phyloP scores from a whole-genome alignment of 2,797 vertebrate genomes.

The Myripristis murdjan region DNA sequence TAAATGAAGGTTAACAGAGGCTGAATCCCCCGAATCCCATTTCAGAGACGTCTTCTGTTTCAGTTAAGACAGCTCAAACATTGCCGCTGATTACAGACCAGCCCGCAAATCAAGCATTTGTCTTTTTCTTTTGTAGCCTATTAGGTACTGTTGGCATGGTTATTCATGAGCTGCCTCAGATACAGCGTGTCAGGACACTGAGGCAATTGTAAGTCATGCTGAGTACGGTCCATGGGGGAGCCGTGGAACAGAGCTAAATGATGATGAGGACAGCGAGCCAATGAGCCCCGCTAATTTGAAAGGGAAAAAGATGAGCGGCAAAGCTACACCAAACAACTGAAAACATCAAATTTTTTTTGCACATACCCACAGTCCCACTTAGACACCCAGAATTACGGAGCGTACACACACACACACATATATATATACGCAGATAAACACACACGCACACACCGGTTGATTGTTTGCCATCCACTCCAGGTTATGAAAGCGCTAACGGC shows the following conservation, averaged over 20 bases:
- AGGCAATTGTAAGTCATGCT: conserved; percentile 57
- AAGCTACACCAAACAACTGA: conserved; percentile 17
- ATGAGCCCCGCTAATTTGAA: conserved; percentile 56
- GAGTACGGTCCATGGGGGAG: conserved; percentile 61
- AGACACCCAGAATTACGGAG: not conserved
- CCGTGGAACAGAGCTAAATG: conserved; percentile 60
- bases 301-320: conserved; percentile 23
- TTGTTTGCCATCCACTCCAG: conserved; percentile 40
- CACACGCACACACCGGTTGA: conserved; percentile 4
- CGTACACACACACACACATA: not conserved
- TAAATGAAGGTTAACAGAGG: conserved; percentile 53
- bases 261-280: conserved; percentile 53
- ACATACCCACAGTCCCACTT: not conserved
- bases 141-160: conserved; percentile 53
- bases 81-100: conserved; percentile 40
- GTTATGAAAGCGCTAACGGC: conserved; percentile 26
- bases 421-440: not conserved
- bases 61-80: conserved; percentile 28
- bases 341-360: conserved; percentile 1
- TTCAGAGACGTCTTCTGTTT: conserved; percentile 19
- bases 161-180: conserved; percentile 57
- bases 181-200: conserved; percentile 48
- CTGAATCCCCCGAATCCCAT: conserved; percentile 39
- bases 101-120: conserved; percentile 49
- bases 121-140: conserved; percentile 50